These are phyloP conservation scores for Lycia hirtaria DNA, from an alignment of 2,888 invertebrate genomes.

Conservation along the genomic window DNA sequence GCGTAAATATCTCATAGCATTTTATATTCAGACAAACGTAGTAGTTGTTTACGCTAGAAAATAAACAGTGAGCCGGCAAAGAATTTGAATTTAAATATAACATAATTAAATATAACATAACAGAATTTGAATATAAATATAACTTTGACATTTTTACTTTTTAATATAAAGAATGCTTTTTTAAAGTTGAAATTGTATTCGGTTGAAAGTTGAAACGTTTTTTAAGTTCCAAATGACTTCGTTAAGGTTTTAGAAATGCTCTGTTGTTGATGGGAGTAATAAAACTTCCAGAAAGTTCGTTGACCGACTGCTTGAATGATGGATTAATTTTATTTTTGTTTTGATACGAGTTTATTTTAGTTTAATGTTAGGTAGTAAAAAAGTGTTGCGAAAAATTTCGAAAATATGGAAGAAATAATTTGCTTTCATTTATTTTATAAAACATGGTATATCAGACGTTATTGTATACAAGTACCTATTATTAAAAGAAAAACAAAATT, in stretches of 20 bases:
- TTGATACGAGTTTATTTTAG: neutral
- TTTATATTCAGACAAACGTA: slow-evolving; percentile 23
- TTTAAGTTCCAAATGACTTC: slow-evolving; percentile 9
- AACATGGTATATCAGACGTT: too few species aligned
- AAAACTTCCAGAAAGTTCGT: slow-evolving; percentile 12
- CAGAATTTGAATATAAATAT: slow-evolving; percentile 12
- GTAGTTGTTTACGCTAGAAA: slow-evolving; percentile 29
- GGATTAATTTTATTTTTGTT: slow-evolving; percentile 1
- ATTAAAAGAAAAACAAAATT: too few species aligned
- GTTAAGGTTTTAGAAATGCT: slow-evolving; percentile 9
- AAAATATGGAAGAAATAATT: neutral
- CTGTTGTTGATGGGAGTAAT: slow-evolving; percentile 17
- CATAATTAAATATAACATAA: too few species aligned
- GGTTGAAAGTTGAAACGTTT: slow-evolving; percentile 1
- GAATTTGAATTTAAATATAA: slow-evolving; percentile 12
- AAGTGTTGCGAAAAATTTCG: neutral
- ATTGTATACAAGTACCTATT: too few species aligned
- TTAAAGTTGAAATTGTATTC: slow-evolving; percentile 12
- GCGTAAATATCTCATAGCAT: slow-evolving; percentile 21
- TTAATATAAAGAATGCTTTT: slow-evolving; percentile 7
- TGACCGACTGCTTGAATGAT: slow-evolving; percentile 7
- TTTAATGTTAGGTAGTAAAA: neutral
- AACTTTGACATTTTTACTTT: neutral
- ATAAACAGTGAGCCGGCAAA: slow-evolving; percentile 24
- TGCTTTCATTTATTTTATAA: too few species aligned